Evolutionary conservation across 1,140 invertebrate species (phyloP).

Genomic region (Hylaeus volcanicus): DNA sequence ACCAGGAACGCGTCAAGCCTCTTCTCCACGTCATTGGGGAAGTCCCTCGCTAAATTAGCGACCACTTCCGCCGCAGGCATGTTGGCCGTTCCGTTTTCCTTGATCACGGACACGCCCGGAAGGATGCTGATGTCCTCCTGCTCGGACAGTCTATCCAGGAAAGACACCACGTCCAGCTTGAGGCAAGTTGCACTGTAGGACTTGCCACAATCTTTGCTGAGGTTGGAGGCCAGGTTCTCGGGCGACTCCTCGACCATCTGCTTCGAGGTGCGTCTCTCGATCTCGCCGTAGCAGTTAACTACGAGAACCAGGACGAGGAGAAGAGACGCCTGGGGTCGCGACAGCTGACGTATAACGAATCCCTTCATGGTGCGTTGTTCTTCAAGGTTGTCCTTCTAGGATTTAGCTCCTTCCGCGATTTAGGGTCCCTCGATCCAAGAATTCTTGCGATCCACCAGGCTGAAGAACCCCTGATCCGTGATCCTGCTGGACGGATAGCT

Average conservation of each 20-base stretch:
- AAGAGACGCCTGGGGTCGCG: slow-evolving; percentile 20
- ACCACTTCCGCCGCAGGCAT: slow-evolving; percentile 85
- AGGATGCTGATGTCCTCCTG: slow-evolving; percentile 84
- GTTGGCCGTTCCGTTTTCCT: slow-evolving; percentile 82
- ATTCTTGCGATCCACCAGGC: not conserved
- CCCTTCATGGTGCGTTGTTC: slow-evolving; percentile 34
- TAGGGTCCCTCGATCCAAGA: not conserved
- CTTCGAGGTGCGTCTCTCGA: slow-evolving; percentile 68
- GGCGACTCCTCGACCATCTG: slow-evolving; percentile 72
- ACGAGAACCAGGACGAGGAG: slow-evolving; percentile 47
- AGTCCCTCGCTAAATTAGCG: slow-evolving; percentile 86
- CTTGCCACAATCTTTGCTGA: slow-evolving; percentile 85
- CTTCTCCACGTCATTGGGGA: slow-evolving; percentile 88
- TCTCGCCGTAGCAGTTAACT: slow-evolving; percentile 64
- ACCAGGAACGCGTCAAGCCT: slow-evolving; percentile 88
- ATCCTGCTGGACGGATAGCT: not conserved
- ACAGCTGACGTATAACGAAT: slow-evolving; percentile 29
- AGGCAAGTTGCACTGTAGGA: slow-evolving; percentile 88
- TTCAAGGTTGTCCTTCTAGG: not conserved
- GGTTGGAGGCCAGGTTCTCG: slow-evolving; percentile 59
- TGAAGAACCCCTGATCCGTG: not conserved
- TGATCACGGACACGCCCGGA: slow-evolving; percentile 87
- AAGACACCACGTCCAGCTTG: slow-evolving; percentile 89
- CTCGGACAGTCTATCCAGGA: slow-evolving; percentile 86
- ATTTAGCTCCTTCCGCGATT: too few relatives aligned